These are phyloP conservation scores for Falcaria lacertinaria DNA, from an alignment of 2,888 invertebrate species.

Conservation along the genomic window DNA sequence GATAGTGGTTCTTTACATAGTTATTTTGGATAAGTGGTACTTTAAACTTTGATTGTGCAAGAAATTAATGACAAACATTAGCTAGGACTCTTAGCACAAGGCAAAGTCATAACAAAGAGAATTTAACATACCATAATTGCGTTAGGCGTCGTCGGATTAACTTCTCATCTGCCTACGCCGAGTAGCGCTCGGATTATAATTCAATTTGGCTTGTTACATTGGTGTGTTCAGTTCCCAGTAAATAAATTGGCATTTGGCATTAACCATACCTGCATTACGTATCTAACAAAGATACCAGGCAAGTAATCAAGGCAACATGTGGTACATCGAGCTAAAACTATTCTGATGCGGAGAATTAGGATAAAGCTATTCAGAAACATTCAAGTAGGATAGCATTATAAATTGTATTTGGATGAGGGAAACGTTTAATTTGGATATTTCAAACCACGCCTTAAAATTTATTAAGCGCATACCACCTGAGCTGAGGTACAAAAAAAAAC, in stretches of 20 bases:
- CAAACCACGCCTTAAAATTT: no score
- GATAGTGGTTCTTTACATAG: no score
- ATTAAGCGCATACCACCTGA: no score
- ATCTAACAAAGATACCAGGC: neutral
- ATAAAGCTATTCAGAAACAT: no score
- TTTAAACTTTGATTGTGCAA: neutral
- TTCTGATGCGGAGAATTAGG: neutral
- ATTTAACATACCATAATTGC: constrained; percentile 53
- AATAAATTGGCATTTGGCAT: constrained; percentile 10
- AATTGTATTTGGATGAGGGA: no score
- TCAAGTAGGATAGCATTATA: no score
- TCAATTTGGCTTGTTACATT: constrained; percentile 39
- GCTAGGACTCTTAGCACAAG: constrained; percentile 26
- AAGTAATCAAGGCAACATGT: neutral
- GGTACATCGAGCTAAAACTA: neutral
- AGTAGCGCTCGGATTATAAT: constrained; percentile 40
- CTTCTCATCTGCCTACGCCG: constrained; percentile 40
- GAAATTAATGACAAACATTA: constrained; percentile 18
- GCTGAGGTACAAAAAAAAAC: no score
- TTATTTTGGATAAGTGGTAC: neutral
- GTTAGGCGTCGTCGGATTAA: constrained; percentile 46
- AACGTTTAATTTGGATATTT: no score
- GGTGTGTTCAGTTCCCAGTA: constrained; percentile 13
- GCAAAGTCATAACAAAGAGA: constrained; percentile 34
- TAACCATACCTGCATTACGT: constrained; percentile 4